A percentile compares a stretch with the other conserved stretches of the same genome.
Evolutionary conservation across 1,140 invertebrate species (phyloP).

Genomic region (Drosophila neocordata): DNA sequence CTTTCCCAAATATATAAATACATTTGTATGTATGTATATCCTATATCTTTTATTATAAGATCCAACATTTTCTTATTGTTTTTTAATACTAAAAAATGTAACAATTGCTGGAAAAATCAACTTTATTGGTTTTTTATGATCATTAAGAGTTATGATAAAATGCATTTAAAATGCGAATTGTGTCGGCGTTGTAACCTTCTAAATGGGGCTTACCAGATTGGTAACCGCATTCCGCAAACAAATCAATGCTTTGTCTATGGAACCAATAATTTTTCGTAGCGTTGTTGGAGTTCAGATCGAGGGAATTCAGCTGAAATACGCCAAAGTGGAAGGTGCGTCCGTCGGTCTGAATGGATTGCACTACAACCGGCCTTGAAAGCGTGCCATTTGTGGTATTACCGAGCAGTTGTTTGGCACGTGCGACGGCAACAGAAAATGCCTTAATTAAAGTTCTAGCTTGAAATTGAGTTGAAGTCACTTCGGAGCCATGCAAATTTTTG

Average conservation of each 20-base stretch:
- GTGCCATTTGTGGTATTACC: conserved; percentile 84
- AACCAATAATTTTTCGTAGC: conserved; percentile 92
- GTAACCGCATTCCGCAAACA: conserved; percentile 88
- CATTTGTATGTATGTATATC: too few relatives aligned
- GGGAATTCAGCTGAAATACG: conserved; percentile 93
- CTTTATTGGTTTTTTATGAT: conserved; percentile 10
- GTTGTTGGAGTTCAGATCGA: conserved; percentile 86
- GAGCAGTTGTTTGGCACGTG: conserved; percentile 88
- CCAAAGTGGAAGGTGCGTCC: conserved; percentile 90
- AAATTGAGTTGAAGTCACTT: conserved; percentile 87
- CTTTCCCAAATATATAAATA: too few relatives aligned
- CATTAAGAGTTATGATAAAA: conserved; percentile 87
- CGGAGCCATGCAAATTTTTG: conserved; percentile 87
- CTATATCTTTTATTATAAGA: too few relatives aligned
- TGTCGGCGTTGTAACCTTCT: conserved; percentile 89
- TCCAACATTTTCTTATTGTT: too few relatives aligned
- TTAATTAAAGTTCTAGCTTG: conserved; percentile 88
- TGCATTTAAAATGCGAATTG: conserved; percentile 89
- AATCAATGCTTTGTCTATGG: conserved; percentile 84
- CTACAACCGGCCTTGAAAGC: conserved; percentile 89
- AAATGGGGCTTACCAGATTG: conserved; percentile 86
- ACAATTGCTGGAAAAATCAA: neutral
- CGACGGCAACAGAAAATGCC: conserved; percentile 87
- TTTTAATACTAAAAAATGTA: too few relatives aligned
- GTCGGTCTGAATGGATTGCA: conserved; percentile 92